Conservation (phyloP, 2,888 invertebrate genomes). For the Pristionchus entomophagus region DNA sequence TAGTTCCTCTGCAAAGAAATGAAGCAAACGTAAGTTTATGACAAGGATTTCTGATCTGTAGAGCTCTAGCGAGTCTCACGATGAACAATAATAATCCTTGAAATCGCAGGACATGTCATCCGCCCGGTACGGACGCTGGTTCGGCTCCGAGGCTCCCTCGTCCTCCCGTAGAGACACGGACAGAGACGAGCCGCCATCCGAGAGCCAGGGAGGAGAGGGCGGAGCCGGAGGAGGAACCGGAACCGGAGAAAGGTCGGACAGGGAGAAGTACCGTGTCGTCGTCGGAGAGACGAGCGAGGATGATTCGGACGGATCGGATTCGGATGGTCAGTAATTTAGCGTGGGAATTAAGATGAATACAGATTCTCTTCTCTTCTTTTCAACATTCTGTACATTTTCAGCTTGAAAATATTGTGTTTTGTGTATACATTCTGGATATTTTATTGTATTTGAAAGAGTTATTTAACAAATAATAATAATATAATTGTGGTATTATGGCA, state of each 20-base stretch:
- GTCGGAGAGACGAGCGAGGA: constrained; percentile 48
- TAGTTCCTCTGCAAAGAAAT: too few species aligned
- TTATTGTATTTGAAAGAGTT: neutral
- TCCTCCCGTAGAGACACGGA: constrained; percentile 27
- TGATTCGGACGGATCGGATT: constrained; percentile 53
- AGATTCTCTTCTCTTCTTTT: too few species aligned
- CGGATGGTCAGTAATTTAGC: constrained; percentile 58
- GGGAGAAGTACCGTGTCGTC: neutral
- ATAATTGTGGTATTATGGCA: constrained; percentile 13
- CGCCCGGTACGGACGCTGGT: too few species aligned
- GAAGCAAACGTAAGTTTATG: too few species aligned
- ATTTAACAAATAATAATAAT: neutral
- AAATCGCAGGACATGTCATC: too few species aligned
- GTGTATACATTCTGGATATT: neutral
- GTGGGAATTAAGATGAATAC: too few species aligned
- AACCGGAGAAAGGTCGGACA: neutral
- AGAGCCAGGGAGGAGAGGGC: neutral
- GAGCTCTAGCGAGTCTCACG: too few species aligned
- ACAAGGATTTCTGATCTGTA: too few species aligned
- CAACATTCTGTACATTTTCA: too few species aligned
- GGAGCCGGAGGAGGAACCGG: neutral
- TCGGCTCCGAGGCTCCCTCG: too few species aligned
- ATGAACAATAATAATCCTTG: too few species aligned
- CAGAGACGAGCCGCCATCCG: neutral
- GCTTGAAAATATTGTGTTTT: neutral